Evolutionary conservation across 2,888 invertebrate species (phyloP), one percentile per base, ranked within the genome.

Genomic region (Sclerodermus sp.): DNA sequence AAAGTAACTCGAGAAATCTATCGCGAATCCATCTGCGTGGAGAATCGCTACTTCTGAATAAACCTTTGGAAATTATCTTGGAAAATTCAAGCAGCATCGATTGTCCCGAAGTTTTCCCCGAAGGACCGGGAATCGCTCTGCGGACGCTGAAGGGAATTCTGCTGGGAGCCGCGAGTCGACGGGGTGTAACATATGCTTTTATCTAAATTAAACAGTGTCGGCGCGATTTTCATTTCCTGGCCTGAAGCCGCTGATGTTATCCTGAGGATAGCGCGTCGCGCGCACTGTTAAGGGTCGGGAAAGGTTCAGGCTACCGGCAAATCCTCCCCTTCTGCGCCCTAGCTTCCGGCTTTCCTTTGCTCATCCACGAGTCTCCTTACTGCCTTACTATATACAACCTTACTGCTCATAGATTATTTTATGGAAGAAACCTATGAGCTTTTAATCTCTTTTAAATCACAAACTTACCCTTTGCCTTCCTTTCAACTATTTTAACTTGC

Each of bases 121-220:
- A n/a, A n/a, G n/a, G n/a, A n/a, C n/a, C n/a, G n/a, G n/a, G n/a
- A n/a, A n/a, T n/a, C n/a, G n/a, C n/a, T n/a, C n/a, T n/a, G n/a
- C n/a, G n/a, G n/a, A n/a, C n/a, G n/a, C 18, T 45, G 42, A 53
- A 40, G 42, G 16, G 46, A 23, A 23, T 38, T 51, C 39, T 47
- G 32, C 40, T n/a, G 47, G 42, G 42, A 44, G 45, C 49, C 49
- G n/a, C n/a, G n/a, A 57, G 59, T 62, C 64, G 62, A 59, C 64
- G 57, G 60, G 60, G 69, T 69, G 68, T 72, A 78, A 80, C 80
- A 81, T 80, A 80, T 80, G 81, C 81, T 80, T 81, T 81, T 81
- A 81, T 81, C 81, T 81, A 81, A 81, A 81, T 81, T 80, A 81
- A 81, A 81, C 81, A 79, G 79, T 77, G 76, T 74, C 72, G 73